Evolutionary conservation across 2,888 invertebrate species (phyloP), one percentile per base, ranked within the genome.

Genomic region (Campoplex nolae): DNA sequence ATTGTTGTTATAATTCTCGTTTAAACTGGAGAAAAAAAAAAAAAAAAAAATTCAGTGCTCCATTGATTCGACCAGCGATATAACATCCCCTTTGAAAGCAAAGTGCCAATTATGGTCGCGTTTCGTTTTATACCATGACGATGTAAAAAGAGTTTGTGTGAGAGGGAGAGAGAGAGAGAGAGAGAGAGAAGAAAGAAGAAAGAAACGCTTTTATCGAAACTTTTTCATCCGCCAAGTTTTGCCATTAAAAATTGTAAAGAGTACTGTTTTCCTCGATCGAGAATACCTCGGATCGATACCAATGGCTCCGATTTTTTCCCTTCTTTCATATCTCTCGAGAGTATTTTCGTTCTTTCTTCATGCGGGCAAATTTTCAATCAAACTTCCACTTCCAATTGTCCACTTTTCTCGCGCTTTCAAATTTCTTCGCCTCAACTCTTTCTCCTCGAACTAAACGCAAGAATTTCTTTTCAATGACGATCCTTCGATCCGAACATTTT

Each of bases 91-190:
- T 68, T 56, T 28, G 70, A 68, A 18, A 58, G 4, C 42, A 54
- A 23, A 83, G 58, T 75, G 79, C 83, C 85, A 86, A 83, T 86
- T 86, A 86, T 79, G 83, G 75, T 83, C 74, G 42, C 56, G 58
- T 79, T 77, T 54, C 54, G 28, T 42, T 71, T 42, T 65, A 38
- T 38, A 54, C 23, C 48, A 42, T 62, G 48, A 23, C 73, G 71
- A 56, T 73, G 65, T 65, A 85, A 84, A 32, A 73, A 56, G 32
- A 18, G 38, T 6, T 0, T 23, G 23, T 23, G 28, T 18, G 18
- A 35, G 65, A 45, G 45, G 9, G 45, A 8, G 45, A 45, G 45
- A 56, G n/a, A 3, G 45, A 70, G 28, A 70, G 32, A 71, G 18
- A 65, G 42, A 62, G 13, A 0, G 32, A 51, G 32, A 51, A 51